Conservation (phyloP, 1,140 invertebrate genomes). For the Zaprionus gabonicus region DNA sequence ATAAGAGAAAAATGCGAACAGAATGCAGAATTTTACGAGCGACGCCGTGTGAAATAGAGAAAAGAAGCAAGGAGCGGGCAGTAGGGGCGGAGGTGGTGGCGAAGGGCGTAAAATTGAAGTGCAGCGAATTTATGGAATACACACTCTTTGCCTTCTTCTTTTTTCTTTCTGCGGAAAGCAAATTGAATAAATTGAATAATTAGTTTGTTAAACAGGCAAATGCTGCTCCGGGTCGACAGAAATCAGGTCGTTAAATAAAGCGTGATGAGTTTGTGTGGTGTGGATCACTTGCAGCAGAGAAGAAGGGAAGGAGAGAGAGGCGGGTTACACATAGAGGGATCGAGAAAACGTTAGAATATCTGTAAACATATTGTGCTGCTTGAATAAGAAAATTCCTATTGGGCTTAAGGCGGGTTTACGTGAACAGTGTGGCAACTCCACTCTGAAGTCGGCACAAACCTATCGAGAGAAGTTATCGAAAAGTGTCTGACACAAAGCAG, state of each 20-base stretch:
- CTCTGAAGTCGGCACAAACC: too few species aligned
- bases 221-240: neutral
- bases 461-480: too few species aligned
- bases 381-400: too few species aligned
- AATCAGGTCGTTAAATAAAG: conserved; percentile 5
- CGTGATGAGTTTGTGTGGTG: neutral
- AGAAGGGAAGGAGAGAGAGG: too few species aligned
- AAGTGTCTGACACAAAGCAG: too few species aligned
- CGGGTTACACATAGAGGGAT: too few species aligned
- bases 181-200: conserved; percentile 79
- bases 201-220: conserved; percentile 26
- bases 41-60: conserved; percentile 51
- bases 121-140: conserved; percentile 82
- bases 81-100: neutral
- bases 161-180: conserved; percentile 58
- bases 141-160: conserved; percentile 55
- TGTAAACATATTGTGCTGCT: too few species aligned
- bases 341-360: too few species aligned
- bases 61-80: conserved; percentile 16
- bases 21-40: conserved; percentile 74
- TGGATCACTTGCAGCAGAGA: conserved; percentile 3
- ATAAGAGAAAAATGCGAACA: conserved; percentile 55
- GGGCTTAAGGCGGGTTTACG: too few species aligned
- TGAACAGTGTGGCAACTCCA: too few species aligned
- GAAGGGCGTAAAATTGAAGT: conserved; percentile 64